Conservation (phyloP, 2,888 invertebrate species). For the Agriotes lineatus region DNA sequence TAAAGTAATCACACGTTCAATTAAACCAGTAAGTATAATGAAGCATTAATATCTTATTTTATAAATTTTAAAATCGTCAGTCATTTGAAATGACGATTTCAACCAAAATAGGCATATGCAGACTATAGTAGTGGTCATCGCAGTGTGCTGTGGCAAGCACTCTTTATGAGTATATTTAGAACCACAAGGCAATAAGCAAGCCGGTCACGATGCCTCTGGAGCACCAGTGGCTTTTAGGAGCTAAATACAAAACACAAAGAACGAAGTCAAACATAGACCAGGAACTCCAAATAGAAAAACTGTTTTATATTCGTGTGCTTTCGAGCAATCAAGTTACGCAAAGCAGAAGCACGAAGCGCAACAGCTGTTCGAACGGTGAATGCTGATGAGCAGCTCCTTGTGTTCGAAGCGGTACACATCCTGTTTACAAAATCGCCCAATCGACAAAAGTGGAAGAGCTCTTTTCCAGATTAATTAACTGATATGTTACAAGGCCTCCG, state of each 20-base stretch:
- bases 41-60: too few species aligned
- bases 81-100: too few species aligned
- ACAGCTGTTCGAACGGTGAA: slow-evolving; percentile 12
- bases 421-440: slow-evolving; percentile 3
- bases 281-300: slow-evolving; percentile 14
- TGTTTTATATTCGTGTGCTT: slow-evolving; percentile 21
- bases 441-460: not conserved
- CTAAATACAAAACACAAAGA: slow-evolving; percentile 1
- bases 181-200: too few species aligned
- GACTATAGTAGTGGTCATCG: too few species aligned
- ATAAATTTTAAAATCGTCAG: too few species aligned
- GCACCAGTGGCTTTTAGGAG: too few species aligned
- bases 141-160: too few species aligned
- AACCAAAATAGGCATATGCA: too few species aligned
- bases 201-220: too few species aligned
- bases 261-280: not conserved
- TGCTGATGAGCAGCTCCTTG: slow-evolving; percentile 12
- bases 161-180: too few species aligned
- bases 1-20: too few species aligned
- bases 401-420: slow-evolving; percentile 12
- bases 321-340: slow-evolving; percentile 4
- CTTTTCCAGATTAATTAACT: not conserved
- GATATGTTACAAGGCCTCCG: not conserved
- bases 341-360: slow-evolving; percentile 21
- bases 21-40: too few species aligned